These are phyloP conservation scores for Agelaius phoeniceus DNA, from an alignment of 2,113 vertebrate species.

Conservation along the genomic window DNA sequence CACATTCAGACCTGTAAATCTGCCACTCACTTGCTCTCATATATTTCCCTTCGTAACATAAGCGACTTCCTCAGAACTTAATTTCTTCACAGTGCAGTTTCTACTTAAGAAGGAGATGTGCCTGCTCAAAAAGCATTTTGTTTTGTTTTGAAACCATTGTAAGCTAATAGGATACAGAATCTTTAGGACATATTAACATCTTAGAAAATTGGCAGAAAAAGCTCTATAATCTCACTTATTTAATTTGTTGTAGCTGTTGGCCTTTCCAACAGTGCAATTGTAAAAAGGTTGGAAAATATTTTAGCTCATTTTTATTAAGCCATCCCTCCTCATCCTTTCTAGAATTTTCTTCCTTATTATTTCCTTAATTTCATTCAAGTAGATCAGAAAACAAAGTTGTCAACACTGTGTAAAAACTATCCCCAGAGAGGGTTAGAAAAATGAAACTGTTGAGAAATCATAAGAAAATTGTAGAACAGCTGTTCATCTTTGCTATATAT, in stretches of 20 bases:
- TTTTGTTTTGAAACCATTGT: not conserved
- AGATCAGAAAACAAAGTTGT: not conserved
- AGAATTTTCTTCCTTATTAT: not conserved
- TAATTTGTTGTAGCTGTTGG: not conserved
- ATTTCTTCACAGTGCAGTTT: not conserved
- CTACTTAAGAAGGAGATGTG: not conserved
- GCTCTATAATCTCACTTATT: not conserved
- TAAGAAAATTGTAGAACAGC: not conserved
- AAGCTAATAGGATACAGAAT: not conserved
- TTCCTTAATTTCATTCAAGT: not conserved
- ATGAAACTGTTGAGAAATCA: not conserved
- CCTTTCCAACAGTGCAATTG: not conserved
- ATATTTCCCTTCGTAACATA: not conserved
- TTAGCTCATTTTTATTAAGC: not conserved
- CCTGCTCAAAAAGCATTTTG: not conserved
- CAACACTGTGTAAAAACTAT: not conserved
- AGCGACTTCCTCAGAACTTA: not conserved
- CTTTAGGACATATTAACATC: not conserved
- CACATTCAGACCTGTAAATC: not conserved
- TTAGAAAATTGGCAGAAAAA: not conserved
- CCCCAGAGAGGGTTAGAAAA: not conserved
- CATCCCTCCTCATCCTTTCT: not conserved
- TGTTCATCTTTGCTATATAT: not conserved
- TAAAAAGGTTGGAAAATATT: constrained; percentile 1
- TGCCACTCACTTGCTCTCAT: not conserved